Evolutionary conservation across 2,113 vertebrate genomes (phyloP), one percentile per base, ranked within the genome.

Genomic region (Columbina picui): DNA sequence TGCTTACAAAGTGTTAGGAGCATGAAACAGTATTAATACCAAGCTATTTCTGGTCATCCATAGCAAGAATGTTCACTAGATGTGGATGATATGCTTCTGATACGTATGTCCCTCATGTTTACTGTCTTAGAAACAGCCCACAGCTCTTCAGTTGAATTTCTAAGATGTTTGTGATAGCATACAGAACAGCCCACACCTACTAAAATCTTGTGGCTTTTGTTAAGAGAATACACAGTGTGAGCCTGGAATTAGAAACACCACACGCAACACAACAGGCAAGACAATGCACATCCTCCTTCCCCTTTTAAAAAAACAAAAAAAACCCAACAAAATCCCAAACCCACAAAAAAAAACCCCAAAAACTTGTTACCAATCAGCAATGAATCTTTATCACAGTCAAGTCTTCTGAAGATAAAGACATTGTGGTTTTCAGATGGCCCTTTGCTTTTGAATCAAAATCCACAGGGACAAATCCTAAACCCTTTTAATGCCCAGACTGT

Each of bases 81-180:
- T 43, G 13, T 32, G 23, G 41, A 83, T 7, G 30, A 41, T 14
- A 39, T 26, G 19, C 57, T 89, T 70, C 43, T 27, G 9, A 16
- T 20, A 2, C 2, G 3, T 45, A 18, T 22, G 25, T 70, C 11
- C 36, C 20, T 83, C 2, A 2, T 2, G 4, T 56, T 55, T 52
- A 47, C 17, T 50, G 4, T 60, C 56, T 70, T 71, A 32, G 5
- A 86, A 80, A 79, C 1, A 68, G 32, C 21, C 15, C 10, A 55
- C 11, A 32, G 39, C 14, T 70, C 38, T 45, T 63, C 3, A 68
- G 22, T 1, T 56, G 12, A 45, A 71, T 60, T 91, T 76, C 25
- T n/a, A 64, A 67, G 19, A 39, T 39, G 17, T 41, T 39, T 68
- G 26, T 21, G 20, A n/a, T 13, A 56, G 21, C 9, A 57, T 53